Evolutionary conservation across 2,888 invertebrate species (phyloP).

Genomic region (Choristoneura rosaceana): DNA sequence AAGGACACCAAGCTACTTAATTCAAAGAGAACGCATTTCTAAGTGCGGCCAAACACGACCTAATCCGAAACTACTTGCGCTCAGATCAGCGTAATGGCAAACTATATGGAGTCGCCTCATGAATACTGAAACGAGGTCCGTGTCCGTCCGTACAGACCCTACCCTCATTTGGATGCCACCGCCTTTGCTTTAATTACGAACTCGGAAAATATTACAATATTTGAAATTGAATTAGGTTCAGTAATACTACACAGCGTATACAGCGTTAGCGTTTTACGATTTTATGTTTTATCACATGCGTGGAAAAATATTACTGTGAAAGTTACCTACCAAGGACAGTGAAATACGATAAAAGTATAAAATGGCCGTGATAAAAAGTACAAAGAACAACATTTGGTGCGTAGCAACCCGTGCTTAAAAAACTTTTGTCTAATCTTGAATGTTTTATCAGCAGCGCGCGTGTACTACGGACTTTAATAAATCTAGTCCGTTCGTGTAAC

Average conservation of each 20-base stretch:
- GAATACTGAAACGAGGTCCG: constrained; percentile 70
- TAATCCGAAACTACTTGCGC: constrained; percentile 77
- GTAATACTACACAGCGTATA: no score
- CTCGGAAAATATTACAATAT: constrained; percentile 41
- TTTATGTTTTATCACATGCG: neutral
- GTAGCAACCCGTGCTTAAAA: constrained; percentile 9
- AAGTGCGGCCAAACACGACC: constrained; percentile 59
- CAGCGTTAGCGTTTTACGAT: neutral
- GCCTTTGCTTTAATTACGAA: constrained; percentile 56
- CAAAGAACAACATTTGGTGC: constrained; percentile 23
- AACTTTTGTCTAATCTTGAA: constrained; percentile 21
- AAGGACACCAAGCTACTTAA: constrained; percentile 64
- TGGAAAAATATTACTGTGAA: neutral
- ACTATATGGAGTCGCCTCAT: constrained; percentile 68
- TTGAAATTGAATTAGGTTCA: constrained; percentile 32
- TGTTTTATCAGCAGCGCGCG: constrained; percentile 25
- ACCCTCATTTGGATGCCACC: constrained; percentile 49
- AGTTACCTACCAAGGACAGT: neutral
- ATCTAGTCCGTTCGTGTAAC: constrained; percentile 29
- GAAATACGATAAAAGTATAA: neutral
- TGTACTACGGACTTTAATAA: constrained; percentile 8
- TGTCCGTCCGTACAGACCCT: constrained; percentile 29
- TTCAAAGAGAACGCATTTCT: constrained; percentile 65
- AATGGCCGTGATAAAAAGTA: neutral
- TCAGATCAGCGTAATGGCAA: constrained; percentile 75